These are phyloP conservation scores for Melikaiella ostensackeni DNA, from an alignment of 2,888 invertebrate genomes.

Conservation along the genomic window DNA sequence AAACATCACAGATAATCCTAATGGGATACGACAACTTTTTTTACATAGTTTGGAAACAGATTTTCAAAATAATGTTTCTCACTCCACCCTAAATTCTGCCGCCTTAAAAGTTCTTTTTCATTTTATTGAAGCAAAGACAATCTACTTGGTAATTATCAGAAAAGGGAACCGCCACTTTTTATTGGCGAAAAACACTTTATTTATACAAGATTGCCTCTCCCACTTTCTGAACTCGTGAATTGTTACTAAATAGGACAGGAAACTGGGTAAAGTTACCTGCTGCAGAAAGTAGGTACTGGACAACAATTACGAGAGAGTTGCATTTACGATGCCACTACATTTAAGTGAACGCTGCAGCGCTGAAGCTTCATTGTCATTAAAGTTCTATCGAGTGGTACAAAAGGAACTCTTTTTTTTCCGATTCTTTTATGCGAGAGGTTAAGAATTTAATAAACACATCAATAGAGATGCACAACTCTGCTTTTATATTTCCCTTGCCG, in stretches of 20 bases:
- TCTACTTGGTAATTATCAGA: neutral
- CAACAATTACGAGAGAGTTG: conserved; percentile 38
- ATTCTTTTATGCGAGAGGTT: conserved; percentile 16
- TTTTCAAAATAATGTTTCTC: too few relatives aligned
- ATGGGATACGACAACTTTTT: too few relatives aligned
- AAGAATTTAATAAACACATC: conserved; percentile 36
- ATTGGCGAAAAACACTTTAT: neutral
- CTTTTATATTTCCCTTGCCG: conserved; percentile 25
- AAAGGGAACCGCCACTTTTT: neutral
- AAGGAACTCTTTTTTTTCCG: conserved; percentile 19
- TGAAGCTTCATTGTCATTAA: conserved; percentile 35
- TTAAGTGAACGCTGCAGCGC: conserved; percentile 19
- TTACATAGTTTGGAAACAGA: too few relatives aligned
- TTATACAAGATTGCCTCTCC: conserved; percentile 3
- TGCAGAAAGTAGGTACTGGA: conserved; percentile 26
- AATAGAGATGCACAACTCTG: neutral
- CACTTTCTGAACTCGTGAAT: conserved; percentile 21
- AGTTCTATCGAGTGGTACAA: conserved; percentile 30
- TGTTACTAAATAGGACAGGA: conserved; percentile 23
- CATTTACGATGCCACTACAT: conserved; percentile 37
- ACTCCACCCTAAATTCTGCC: too few relatives aligned
- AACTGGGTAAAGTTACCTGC: conserved; percentile 21
- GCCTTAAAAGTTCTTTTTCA: too few relatives aligned
- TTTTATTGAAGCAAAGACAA: neutral
- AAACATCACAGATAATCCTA: too few relatives aligned